A percentile compares a stretch with the other conserved stretches of the same genome.
phyloP scores from a whole-genome alignment of 2,113 vertebrate genomes.

The Pedetes capensis region DNA sequence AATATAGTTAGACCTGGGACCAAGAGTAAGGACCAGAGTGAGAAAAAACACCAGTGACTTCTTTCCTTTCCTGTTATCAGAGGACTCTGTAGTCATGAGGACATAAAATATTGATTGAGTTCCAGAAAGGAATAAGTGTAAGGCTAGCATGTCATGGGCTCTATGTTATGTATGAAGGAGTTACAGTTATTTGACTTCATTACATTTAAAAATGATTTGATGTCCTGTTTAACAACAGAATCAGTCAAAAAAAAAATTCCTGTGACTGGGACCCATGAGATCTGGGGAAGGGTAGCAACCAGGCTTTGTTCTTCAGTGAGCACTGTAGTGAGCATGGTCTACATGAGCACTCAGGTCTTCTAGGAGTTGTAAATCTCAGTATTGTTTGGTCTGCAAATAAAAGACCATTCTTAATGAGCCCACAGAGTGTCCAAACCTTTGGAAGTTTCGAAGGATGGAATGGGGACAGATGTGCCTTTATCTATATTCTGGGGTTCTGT shows the following conservation, averaged over 20 bases:
- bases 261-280: neutral
- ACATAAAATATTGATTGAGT: neutral
- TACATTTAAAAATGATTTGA: neutral
- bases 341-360: neutral
- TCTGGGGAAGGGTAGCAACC: neutral
- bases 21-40: neutral
- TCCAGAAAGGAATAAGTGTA: neutral
- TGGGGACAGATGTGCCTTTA: neutral
- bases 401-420: neutral
- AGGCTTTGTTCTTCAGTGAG: neutral
- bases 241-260: neutral
- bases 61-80: neutral
- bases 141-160: neutral
- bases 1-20: neutral
- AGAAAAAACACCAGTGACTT: neutral
- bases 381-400: neutral
- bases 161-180: neutral
- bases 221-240: neutral
- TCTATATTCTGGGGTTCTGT: neutral
- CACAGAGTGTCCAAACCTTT: neutral
- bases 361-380: neutral
- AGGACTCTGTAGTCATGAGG: neutral
- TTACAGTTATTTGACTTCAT: neutral
- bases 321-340: neutral
- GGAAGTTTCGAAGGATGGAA: neutral